Percentiles rank a stretch among this genome's conserved stretches.
Evolutionary conservation across 1,140 invertebrate species (phyloP).

Genomic region (Rhizoglyphus robini): DNA sequence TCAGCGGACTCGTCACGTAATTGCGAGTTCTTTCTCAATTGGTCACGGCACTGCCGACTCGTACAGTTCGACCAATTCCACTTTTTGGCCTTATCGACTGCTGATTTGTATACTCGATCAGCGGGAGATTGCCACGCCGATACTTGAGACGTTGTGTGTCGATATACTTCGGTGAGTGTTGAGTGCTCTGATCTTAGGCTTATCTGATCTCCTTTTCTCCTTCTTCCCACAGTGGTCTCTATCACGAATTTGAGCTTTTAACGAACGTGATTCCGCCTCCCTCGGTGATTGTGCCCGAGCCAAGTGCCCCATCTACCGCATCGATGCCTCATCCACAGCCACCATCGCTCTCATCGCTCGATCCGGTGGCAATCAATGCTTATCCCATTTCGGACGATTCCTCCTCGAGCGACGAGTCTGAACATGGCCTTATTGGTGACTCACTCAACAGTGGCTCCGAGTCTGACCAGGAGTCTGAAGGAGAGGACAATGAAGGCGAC

Average conservation of each 20-base stretch:
- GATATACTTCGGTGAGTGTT: constrained; percentile 61
- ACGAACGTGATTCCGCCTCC: constrained; percentile 6
- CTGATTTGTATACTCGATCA: constrained; percentile 76
- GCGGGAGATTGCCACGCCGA: constrained; percentile 67
- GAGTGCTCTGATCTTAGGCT: background rate
- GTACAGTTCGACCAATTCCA: background rate
- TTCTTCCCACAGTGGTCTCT: constrained; percentile 10
- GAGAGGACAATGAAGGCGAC: background rate
- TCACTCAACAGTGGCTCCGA: background rate
- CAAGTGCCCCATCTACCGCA: no score
- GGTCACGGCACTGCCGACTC: background rate
- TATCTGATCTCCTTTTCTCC: background rate
- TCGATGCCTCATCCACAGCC: no score
- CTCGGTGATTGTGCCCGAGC: no score
- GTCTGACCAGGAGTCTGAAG: background rate
- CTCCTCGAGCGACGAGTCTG: background rate
- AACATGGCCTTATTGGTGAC: background rate
- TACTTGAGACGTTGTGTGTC: constrained; percentile 68
- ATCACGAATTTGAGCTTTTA: constrained; percentile 11
- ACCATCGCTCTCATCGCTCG: no score
- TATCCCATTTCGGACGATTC: background rate
- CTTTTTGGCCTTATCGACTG: constrained; percentile 62
- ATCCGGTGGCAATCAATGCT: no score
- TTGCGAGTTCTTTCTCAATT: background rate
- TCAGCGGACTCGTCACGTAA: constrained; percentile 32